These are phyloP conservation scores for Leucophenga maculata DNA, from an alignment of 2,888 invertebrate species.

Conservation along the genomic window DNA sequence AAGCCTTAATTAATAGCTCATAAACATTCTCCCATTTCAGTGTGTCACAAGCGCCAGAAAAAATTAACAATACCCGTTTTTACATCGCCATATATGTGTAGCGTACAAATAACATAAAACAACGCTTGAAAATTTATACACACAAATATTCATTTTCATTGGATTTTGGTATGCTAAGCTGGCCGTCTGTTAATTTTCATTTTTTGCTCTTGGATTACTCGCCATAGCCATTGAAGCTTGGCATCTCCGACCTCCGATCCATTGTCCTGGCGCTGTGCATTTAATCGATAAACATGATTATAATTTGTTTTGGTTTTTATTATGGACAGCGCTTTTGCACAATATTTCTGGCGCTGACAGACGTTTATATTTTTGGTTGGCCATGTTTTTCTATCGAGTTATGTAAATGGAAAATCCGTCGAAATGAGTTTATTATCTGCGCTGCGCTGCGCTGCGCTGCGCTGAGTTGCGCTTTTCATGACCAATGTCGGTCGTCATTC, in stretches of 20 bases:
- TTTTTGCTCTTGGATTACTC: background rate
- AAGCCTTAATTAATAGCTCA: no score
- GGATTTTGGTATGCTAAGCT: background rate
- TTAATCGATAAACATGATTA: slow-evolving; percentile 60
- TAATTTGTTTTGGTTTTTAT: slow-evolving; percentile 50
- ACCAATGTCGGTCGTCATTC: slow-evolving; percentile 14
- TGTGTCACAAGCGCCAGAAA: no score
- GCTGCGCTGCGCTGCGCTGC: background rate
- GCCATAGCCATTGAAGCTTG: no score
- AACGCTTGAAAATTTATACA: background rate
- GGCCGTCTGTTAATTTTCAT: background rate
- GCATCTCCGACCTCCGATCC: no score
- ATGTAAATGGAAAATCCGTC: background rate
- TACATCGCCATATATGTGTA: background rate
- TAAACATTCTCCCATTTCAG: no score
- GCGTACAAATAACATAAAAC: background rate
- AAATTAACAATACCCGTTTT: background rate
- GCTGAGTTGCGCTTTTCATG: background rate
- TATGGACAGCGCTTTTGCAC: background rate
- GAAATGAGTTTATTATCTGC: background rate
- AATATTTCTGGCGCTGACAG: background rate
- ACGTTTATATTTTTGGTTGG: background rate
- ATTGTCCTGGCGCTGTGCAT: slow-evolving; percentile 10
- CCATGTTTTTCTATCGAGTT: background rate
- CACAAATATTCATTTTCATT: slow-evolving; percentile 15